Evolutionary conservation across 2,113 vertebrate genomes (phyloP).

Genomic region (Epinephelus moara): DNA sequence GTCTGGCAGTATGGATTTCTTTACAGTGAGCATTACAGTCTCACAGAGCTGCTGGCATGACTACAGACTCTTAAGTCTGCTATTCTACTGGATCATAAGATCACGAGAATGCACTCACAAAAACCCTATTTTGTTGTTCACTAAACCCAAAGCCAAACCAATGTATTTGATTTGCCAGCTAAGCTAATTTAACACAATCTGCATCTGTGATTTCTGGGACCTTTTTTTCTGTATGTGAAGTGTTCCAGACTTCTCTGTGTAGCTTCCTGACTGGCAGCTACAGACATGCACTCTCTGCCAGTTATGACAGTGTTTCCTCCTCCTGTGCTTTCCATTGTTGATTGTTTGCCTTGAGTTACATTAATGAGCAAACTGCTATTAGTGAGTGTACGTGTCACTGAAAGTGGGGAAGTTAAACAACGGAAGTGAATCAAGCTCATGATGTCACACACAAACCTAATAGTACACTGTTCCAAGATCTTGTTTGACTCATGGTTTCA

Average conservation of each 20-base stretch:
- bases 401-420: conserved; percentile 43
- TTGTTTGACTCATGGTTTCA: conserved; percentile 34
- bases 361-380: conserved; percentile 28
- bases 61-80: background rate
- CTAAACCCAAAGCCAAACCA: background rate
- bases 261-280: background rate
- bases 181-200: background rate
- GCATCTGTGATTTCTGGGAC: background rate
- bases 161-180: background rate
- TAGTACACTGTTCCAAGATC: conserved; percentile 8
- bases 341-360: conserved; percentile 33
- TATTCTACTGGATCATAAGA: background rate
- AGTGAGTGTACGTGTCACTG: conserved; percentile 44
- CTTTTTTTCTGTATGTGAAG: background rate
- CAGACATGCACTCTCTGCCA: background rate
- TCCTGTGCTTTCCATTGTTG: background rate
- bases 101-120: background rate
- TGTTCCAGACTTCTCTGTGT: background rate
- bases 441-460: conserved; percentile 34
- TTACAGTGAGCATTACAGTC: background rate
- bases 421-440: conserved; percentile 65
- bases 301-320: conserved; percentile 2
- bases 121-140: background rate
- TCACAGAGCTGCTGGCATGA: background rate
- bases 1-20: background rate